Percentiles rank a stretch among this genome's conserved stretches.
phyloP scores from a whole-genome alignment of 2,888 invertebrate species.

The Xanthia icteritia region DNA sequence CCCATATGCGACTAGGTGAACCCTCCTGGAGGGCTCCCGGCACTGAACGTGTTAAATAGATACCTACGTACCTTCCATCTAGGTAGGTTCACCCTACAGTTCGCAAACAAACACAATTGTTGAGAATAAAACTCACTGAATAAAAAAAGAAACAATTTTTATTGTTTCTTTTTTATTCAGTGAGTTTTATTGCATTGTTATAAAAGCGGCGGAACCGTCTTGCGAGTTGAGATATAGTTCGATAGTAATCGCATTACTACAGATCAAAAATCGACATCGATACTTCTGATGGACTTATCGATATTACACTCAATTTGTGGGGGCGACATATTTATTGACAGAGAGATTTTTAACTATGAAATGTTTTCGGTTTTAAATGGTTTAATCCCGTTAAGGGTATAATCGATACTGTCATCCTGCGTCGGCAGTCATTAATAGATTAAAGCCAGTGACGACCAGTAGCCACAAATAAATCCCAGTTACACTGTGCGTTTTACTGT shows the following conservation, averaged over 20 bases:
- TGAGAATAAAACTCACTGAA: slow-evolving; percentile 9
- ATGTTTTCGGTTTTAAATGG: slow-evolving; percentile 20
- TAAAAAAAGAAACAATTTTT: slow-evolving; percentile 34
- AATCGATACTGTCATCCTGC: slow-evolving; percentile 35
- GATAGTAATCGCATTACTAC: slow-evolving; percentile 51
- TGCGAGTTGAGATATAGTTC: slow-evolving; percentile 31
- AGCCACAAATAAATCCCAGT: slow-evolving; percentile 36
- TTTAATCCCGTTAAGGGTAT: slow-evolving; percentile 21
- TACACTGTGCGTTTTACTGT: slow-evolving; percentile 28
- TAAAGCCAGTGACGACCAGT: slow-evolving; percentile 35
- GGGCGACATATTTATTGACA: slow-evolving; percentile 11
- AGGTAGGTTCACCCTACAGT: not conserved
- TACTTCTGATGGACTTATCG: slow-evolving; percentile 37
- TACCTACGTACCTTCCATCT: not conserved
- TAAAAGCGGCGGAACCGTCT: slow-evolving; percentile 43
- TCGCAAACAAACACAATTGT: slow-evolving; percentile 13
- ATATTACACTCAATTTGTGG: slow-evolving; percentile 38
- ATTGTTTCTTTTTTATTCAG: too few species aligned
- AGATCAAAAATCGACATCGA: slow-evolving; percentile 39
- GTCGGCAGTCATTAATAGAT: slow-evolving; percentile 48
- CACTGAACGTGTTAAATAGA: not conserved
- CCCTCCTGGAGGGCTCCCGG: too few species aligned
- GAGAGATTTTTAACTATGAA: slow-evolving; percentile 21
- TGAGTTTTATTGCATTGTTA: slow-evolving; percentile 49
- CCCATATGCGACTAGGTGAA: too few species aligned